phyloP scores from a whole-genome alignment of 1,140 invertebrate genomes.

The Bombyx mandarina region DNA sequence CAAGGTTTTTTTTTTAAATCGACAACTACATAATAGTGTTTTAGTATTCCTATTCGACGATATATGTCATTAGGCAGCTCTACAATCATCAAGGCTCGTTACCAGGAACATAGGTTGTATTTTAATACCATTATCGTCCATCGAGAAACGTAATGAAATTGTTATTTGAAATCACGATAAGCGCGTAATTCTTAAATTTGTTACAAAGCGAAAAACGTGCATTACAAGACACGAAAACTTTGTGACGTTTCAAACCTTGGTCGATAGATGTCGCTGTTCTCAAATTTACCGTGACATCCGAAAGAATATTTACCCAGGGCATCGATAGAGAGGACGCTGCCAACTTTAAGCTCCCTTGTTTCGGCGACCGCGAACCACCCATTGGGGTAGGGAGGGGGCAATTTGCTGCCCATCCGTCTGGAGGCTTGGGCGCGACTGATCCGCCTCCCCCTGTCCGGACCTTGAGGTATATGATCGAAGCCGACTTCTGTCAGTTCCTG shows the following conservation, averaged over 20 bases:
- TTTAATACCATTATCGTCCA: too few relatives aligned
- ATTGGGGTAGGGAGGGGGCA: conserved; percentile 90
- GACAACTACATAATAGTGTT: too few relatives aligned
- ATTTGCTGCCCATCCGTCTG: conserved; percentile 71
- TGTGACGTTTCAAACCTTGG: neutral
- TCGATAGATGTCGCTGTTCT: conserved; percentile 8
- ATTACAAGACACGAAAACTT: neutral
- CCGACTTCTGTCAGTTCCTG: conserved; percentile 51
- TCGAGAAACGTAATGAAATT: too few relatives aligned
- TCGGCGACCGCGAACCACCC: conserved; percentile 90
- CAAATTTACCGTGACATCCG: neutral
- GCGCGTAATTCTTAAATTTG: too few relatives aligned
- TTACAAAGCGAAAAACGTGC: too few relatives aligned
- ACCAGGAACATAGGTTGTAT: too few relatives aligned
- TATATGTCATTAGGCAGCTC: too few relatives aligned
- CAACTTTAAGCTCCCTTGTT: conserved; percentile 74
- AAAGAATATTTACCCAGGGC: conserved; percentile 73
- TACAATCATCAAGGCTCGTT: too few relatives aligned
- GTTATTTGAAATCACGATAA: too few relatives aligned
- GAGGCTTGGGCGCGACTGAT: conserved; percentile 45
- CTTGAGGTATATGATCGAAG: conserved; percentile 71
- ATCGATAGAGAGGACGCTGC: conserved; percentile 76
- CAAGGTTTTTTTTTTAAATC: too few relatives aligned
- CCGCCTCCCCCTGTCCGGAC: conserved; percentile 70
- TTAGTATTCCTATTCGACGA: too few relatives aligned